These are phyloP conservation scores for Eumerus sabulonum DNA, from an alignment of 2,888 invertebrate genomes.

Conservation along the genomic window DNA sequence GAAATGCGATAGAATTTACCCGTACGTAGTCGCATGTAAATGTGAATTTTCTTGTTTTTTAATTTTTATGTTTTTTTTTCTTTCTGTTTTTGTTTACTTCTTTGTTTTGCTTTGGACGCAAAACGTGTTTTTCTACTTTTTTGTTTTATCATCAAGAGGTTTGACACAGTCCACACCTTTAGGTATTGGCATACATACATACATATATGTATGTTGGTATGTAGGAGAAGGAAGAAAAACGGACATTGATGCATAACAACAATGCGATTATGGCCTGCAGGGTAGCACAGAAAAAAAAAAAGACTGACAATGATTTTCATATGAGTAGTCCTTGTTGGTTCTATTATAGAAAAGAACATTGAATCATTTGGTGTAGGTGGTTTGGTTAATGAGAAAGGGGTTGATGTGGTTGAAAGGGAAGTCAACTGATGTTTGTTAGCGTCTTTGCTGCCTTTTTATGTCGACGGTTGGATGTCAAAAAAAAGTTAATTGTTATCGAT, in stretches of 20 bases:
- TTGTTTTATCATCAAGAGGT: conserved; percentile 21
- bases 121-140: conserved; percentile 51
- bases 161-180: conserved; percentile 30
- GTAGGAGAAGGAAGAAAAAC: conserved; percentile 31
- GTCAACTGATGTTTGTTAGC: conserved; percentile 41
- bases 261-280: conserved; percentile 60
- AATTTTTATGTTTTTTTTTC: conserved; percentile 42
- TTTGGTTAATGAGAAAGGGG: conserved; percentile 40
- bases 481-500: conserved; percentile 61
- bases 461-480: conserved; percentile 37
- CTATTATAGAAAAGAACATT: conserved; percentile 31
- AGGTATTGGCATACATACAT: conserved; percentile 8
- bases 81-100: conserved; percentile 12
- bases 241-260: conserved; percentile 63
- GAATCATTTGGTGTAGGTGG: conserved; percentile 48
- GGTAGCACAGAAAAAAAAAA: conserved; percentile 26
- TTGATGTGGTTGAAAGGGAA: conserved; percentile 31
- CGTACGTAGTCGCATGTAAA: not conserved
- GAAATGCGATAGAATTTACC: conserved; percentile 50
- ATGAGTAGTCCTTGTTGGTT: conserved; percentile 23
- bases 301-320: conserved; percentile 60
- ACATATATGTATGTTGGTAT: too few relatives aligned
- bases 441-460: conserved; percentile 30
- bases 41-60: conserved; percentile 37
- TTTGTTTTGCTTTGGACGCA: conserved; percentile 21